Percentiles rank a stretch among this genome's conserved stretches.
Conservation (phyloP, 2,797 vertebrate genomes). For the Philypnodon macrostomus region DNA sequence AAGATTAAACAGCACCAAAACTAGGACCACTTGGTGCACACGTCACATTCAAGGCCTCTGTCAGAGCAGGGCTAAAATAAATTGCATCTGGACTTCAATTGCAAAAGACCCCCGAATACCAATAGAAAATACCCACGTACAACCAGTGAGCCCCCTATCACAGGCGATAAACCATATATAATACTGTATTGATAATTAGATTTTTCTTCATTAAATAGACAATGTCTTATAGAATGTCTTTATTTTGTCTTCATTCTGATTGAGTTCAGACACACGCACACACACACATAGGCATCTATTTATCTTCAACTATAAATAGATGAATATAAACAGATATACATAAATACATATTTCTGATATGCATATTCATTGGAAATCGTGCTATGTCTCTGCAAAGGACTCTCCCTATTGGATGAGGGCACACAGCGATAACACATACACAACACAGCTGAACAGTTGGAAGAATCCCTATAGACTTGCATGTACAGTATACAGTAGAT, state of each 20-base stretch:
- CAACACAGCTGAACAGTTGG: constrained; percentile 73
- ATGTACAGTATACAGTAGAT: constrained; percentile 62
- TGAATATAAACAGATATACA: constrained; percentile 79
- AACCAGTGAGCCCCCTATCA: too few species aligned
- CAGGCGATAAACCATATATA: too few species aligned
- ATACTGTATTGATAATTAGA: too few species aligned
- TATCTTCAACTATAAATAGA: constrained; percentile 76
- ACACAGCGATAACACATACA: constrained; percentile 76
- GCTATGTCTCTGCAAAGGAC: constrained; percentile 75
- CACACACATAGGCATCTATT: constrained; percentile 76
- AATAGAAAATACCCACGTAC: too few species aligned
- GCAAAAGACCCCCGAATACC: too few species aligned
- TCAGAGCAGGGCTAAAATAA: too few species aligned
- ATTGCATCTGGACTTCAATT: too few species aligned
- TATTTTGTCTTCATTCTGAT: constrained; percentile 76
- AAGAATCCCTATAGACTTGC: constrained; percentile 71
- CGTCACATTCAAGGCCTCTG: too few species aligned
- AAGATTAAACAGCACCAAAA: too few species aligned
- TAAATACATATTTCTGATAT: constrained; percentile 80
- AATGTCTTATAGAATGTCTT: constrained; percentile 74
- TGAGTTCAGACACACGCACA: constrained; percentile 72
- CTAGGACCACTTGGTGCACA: too few species aligned
- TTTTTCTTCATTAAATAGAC: not conserved
- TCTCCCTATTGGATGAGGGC: constrained; percentile 69
- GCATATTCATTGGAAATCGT: constrained; percentile 78